Conservation (phyloP, 2,113 vertebrate genomes). For the Phylloscopus whistleri region DNA sequence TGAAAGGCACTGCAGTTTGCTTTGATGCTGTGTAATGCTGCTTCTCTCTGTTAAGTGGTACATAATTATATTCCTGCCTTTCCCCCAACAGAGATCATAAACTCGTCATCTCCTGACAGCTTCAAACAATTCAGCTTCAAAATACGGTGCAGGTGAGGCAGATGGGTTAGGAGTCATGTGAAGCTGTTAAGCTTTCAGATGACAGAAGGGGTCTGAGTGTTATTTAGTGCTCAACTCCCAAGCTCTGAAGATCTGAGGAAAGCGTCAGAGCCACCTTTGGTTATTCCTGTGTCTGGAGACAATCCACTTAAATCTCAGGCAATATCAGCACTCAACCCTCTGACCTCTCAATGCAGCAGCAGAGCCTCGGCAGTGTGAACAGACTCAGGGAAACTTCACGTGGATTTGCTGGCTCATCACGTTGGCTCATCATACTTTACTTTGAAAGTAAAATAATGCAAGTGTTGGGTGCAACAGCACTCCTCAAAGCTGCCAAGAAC, state of each 20-base stretch:
- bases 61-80: conserved; percentile 1
- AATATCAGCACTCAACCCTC: not conserved
- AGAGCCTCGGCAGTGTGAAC: not conserved
- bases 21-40: conserved; percentile 31
- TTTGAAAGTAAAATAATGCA: not conserved
- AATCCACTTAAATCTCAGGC: not conserved
- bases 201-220: not conserved
- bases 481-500: not conserved
- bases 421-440: not conserved
- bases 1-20: not conserved
- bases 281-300: not conserved
- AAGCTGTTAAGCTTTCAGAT: not conserved
- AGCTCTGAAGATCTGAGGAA: not conserved
- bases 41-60: not conserved
- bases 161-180: not conserved
- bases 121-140: conserved; percentile 17
- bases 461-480: not conserved
- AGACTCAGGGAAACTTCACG: not conserved
- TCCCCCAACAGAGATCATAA: not conserved
- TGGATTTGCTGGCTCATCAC: not conserved
- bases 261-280: not conserved
- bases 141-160: not conserved
- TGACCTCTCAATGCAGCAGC: not conserved
- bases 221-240: not conserved
- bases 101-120: conserved; percentile 16